phyloP scores from a whole-genome alignment of 2,113 vertebrate species.

The Trinectes maculatus region DNA sequence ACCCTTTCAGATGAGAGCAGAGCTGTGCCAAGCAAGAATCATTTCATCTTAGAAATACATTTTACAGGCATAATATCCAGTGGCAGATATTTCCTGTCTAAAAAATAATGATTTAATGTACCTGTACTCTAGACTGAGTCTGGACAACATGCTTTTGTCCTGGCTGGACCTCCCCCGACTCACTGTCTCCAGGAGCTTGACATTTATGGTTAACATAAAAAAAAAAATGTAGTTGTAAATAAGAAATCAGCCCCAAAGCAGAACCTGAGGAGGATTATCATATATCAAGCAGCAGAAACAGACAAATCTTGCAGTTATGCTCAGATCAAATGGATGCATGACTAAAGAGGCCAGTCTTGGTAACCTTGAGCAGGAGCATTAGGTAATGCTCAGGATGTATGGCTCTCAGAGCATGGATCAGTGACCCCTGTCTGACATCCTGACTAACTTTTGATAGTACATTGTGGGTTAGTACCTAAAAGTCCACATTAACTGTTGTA shows the following conservation, averaged over 20 bases:
- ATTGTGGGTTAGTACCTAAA: conserved; percentile 36
- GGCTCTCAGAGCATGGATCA: conserved; percentile 57
- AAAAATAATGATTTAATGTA: conserved; percentile 79
- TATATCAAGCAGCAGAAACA: conserved; percentile 67
- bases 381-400: conserved; percentile 76
- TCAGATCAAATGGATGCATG: conserved; percentile 62
- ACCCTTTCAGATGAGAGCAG: conserved; percentile 40
- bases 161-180: conserved; percentile 71
- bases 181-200: conserved; percentile 75
- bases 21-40: conserved; percentile 67
- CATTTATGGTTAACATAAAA: conserved; percentile 74
- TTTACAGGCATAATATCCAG: conserved; percentile 75
- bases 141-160: conserved; percentile 80
- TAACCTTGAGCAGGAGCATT: conserved; percentile 71
- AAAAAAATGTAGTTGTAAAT: conserved; percentile 68
- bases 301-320: conserved; percentile 62
- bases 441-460: conserved; percentile 58
- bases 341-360: conserved; percentile 60
- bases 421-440: conserved; percentile 60
- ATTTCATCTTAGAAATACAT: conserved; percentile 76
- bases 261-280: conserved; percentile 65
- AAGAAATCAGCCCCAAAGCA: conserved; percentile 61
- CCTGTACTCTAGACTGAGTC: conserved; percentile 67
- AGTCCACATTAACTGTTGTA: conserved; percentile 23
- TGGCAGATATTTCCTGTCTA: conserved; percentile 79